Evolutionary conservation across 2,797 vertebrate genomes (phyloP), one percentile per base, ranked within the genome.

Genomic region (Pangasius sanitwongsei): DNA sequence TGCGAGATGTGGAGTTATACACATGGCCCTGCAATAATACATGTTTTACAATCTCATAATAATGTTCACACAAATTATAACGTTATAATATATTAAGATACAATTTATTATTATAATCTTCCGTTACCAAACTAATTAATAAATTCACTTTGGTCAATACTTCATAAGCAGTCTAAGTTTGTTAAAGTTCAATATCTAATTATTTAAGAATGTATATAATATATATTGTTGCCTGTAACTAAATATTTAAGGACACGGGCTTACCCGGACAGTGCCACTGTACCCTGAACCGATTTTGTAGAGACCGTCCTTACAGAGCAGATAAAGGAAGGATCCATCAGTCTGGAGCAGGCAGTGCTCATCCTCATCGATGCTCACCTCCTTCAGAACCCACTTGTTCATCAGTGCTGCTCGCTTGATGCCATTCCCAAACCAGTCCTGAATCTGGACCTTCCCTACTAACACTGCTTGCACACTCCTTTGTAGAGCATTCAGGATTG

Each of bases 221-320:
- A 65, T 65, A 61, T 9, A 63, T 44, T 8, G 44, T 63, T 28
- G 61, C 25, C 25, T 63, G 28, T 18, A 31, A 31, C 12, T 2
- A 18, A 18, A 53, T 53, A 31, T 28, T 34, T 16, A 55, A 55
- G 18, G 6, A 87, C 12, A 4, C 25, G 11, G 9, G 20, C 94
- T 20, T 94, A 97, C 97, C 98, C 99, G 96, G 92, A 99, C 99
- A 87, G 99, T 99, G 91, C 99, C 99, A 44, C 99, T 99, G 94
- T 99, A 99, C 94, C 99, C 99, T 89, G 99, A 99, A 93, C 99
- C 99, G 55, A 99, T 97, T 97, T 98, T 99, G 94, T 99, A 99
- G 89, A 99, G 97, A 89, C 99, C 99, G 86, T 99, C 98, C 93
- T 99, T 99, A 96, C 98, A 99, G 92, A 99, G 97, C 89, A 99